These are phyloP conservation scores for Cistogaster globosa DNA, from an alignment of 2,888 invertebrate genomes.

Conservation along the genomic window DNA sequence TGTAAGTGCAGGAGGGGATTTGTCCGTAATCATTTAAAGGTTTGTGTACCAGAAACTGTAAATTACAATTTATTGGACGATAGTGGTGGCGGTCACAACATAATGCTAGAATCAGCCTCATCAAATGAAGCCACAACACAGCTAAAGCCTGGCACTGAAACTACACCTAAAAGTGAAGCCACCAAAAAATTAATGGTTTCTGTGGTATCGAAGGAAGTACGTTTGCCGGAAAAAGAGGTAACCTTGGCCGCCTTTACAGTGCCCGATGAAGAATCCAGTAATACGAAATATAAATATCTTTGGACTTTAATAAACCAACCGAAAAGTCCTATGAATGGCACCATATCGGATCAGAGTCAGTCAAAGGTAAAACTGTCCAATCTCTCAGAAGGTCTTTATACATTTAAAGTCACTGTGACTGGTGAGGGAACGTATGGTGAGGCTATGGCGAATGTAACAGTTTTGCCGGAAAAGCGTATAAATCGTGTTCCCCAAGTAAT, in stretches of 20 bases:
- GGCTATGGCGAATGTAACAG: slow-evolving; percentile 94
- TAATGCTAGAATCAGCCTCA: slow-evolving; percentile 68
- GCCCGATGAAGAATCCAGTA: slow-evolving; percentile 88
- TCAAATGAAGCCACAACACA: slow-evolving; percentile 60
- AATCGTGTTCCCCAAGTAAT: slow-evolving; percentile 93
- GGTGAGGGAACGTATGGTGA: slow-evolving; percentile 89
- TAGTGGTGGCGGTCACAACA: slow-evolving; percentile 69
- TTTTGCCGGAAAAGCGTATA: slow-evolving; percentile 91
- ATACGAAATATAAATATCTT: slow-evolving; percentile 91
- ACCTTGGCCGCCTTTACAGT: slow-evolving; percentile 92
- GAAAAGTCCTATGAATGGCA: slow-evolving; percentile 89
- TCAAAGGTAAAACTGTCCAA: slow-evolving; percentile 92
- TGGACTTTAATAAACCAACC: slow-evolving; percentile 95
- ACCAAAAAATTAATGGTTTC: slow-evolving; percentile 89
- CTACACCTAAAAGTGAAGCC: slow-evolving; percentile 80
- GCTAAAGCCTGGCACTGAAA: slow-evolving; percentile 48
- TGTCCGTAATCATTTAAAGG: slow-evolving; percentile 83
- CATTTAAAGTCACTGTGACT: slow-evolving; percentile 93
- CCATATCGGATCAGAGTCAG: slow-evolving; percentile 92
- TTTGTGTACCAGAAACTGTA: slow-evolving; percentile 78
- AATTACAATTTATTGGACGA: slow-evolving; percentile 76
- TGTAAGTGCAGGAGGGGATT: slow-evolving; percentile 89
- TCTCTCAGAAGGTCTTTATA: slow-evolving; percentile 93
- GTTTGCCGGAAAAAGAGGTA: slow-evolving; percentile 92
- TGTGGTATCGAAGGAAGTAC: slow-evolving; percentile 90